Evolutionary conservation across 1,140 invertebrate genomes (phyloP).

Genomic region (Apis laboriosa): DNA sequence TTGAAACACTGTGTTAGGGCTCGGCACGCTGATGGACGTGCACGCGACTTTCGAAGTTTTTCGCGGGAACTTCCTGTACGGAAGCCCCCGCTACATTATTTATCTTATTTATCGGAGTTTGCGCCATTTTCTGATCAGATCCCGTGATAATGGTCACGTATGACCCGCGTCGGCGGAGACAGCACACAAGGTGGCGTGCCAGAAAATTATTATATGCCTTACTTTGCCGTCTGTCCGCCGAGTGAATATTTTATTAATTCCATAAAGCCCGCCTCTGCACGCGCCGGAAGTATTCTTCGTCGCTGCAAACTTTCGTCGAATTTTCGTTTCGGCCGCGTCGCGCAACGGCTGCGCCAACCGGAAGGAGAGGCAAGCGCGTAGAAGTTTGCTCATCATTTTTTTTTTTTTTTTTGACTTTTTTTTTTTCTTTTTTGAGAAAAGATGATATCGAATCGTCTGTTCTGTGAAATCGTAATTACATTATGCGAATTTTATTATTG

Average conservation of each 20-base stretch:
- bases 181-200: slow-evolving; percentile 68
- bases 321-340: background rate
- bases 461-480: no score
- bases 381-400: no score
- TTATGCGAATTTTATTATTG: no score
- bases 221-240: slow-evolving; percentile 64
- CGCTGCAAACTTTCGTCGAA: background rate
- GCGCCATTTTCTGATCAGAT: slow-evolving; percentile 72
- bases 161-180: slow-evolving; percentile 49
- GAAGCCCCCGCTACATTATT: slow-evolving; percentile 66
- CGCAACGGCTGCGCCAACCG: background rate
- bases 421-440: no score
- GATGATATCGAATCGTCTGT: no score
- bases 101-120: slow-evolving; percentile 73
- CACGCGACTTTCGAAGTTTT: slow-evolving; percentile 68
- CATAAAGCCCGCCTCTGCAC: slow-evolving; percentile 51
- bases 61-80: slow-evolving; percentile 55
- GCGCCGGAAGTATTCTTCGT: background rate
- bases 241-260: slow-evolving; percentile 75
- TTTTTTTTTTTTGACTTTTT: no score
- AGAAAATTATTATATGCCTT: slow-evolving; percentile 73
- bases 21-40: slow-evolving; percentile 61
- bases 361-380: background rate
- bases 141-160: slow-evolving; percentile 70
- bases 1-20: slow-evolving; percentile 59